These are phyloP conservation scores for Vulpes ferrilata DNA, from an alignment of 2,113 vertebrate genomes.

Conservation along the genomic window DNA sequence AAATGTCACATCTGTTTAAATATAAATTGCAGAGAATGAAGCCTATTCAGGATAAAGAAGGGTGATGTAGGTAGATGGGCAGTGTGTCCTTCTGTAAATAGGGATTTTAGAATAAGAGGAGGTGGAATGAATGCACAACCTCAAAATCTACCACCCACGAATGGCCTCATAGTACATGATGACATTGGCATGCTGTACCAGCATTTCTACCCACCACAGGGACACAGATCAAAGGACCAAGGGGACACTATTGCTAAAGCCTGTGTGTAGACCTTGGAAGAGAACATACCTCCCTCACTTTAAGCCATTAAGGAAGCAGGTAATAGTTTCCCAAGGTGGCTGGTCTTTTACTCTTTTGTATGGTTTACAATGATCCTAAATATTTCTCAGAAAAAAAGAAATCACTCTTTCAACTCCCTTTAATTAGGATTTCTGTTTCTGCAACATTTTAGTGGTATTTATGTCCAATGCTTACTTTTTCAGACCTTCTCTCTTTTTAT, in stretches of 20 bases:
- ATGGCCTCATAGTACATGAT: neutral
- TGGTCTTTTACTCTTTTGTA: slow-evolving; percentile 13
- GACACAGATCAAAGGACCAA: neutral
- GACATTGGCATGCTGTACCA: neutral
- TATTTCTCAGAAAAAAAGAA: neutral
- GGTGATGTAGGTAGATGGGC: neutral
- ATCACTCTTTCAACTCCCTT: slow-evolving; percentile 29
- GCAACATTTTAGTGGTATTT: slow-evolving; percentile 53
- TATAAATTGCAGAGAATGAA: neutral
- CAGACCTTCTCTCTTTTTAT: neutral
- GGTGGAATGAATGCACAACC: neutral
- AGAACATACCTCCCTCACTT: neutral
- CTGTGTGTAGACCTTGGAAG: neutral
- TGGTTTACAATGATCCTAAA: slow-evolving; percentile 49
- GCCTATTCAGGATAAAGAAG: slow-evolving; percentile 30
- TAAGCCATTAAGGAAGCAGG: neutral
- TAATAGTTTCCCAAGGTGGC: neutral
- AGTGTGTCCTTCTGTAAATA: slow-evolving; percentile 43
- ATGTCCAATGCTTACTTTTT: slow-evolving; percentile 54
- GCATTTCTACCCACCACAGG: neutral
- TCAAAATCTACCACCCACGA: neutral
- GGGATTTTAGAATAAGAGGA: neutral
- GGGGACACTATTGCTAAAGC: neutral
- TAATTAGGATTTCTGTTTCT: slow-evolving; percentile 59
- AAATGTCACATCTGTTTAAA: slow-evolving; percentile 31